These are phyloP conservation scores for Chorisops tibialis DNA, from an alignment of 2,888 invertebrate genomes.

Conservation along the genomic window DNA sequence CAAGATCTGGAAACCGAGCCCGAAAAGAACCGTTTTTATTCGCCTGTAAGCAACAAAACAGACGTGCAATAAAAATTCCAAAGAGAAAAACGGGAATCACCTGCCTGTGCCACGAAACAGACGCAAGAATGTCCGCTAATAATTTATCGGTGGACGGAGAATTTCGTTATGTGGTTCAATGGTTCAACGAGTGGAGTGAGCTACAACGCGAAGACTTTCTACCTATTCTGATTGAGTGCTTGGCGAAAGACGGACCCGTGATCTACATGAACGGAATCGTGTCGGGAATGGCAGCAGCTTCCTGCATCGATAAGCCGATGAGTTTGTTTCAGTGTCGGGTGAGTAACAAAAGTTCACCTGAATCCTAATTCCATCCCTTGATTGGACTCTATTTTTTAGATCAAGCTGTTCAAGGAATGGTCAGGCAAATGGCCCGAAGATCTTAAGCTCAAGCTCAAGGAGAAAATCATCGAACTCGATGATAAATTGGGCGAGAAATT, in stretches of 20 bases:
- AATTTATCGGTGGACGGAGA: constrained; percentile 68
- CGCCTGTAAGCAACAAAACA: too few species aligned
- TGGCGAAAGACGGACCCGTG: constrained; percentile 57
- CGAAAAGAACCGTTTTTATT: too few species aligned
- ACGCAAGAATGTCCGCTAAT: constrained; percentile 48
- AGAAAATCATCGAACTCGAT: constrained; percentile 69
- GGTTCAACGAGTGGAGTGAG: constrained; percentile 89
- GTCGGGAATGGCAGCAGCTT: constrained; percentile 63
- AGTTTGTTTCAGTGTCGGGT: constrained; percentile 80
- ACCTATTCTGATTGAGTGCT: constrained; percentile 65
- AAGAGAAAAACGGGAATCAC: too few species aligned
- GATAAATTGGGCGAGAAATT: constrained; percentile 68
- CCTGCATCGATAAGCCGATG: constrained; percentile 72
- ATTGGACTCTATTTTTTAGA: constrained; percentile 56
- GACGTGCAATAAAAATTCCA: too few species aligned
- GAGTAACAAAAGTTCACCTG: constrained; percentile 42
- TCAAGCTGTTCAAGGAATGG: constrained; percentile 83
- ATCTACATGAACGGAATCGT: constrained; percentile 72
- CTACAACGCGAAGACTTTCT: constrained; percentile 81
- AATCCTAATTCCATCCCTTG: neutral
- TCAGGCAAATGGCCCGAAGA: constrained; percentile 73
- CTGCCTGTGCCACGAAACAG: too few species aligned
- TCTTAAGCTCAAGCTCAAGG: constrained; percentile 66
- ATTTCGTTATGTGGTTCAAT: constrained; percentile 75
- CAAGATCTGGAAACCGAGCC: too few species aligned